Base-by-base conservation (phyloP, 2,797 vertebrate species). In the Poecilia velifera region DNA sequence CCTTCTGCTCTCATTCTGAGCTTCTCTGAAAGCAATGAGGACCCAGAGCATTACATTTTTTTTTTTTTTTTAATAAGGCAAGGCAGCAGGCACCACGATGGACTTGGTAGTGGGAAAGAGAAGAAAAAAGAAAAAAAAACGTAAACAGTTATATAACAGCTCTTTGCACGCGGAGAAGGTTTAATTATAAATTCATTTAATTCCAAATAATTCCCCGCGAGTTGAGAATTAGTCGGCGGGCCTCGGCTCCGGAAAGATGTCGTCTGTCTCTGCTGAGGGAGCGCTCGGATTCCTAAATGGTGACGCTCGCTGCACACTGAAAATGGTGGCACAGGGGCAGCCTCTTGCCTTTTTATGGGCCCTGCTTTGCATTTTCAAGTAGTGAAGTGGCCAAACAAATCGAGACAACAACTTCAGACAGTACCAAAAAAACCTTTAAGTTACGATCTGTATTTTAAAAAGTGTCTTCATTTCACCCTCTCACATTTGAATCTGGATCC, bases 1-100 rank as follows among this genome's bases (percentile, higher is more conserved):
- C 92, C 94, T 93, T 93, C 94, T 94, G 94, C 87, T 94, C 90
- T 83, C 87, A 81, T 89, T 89, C 90, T 81, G 84, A 62, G 79
- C 85, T 66, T 85, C 83, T 81, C 74, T 89, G 88, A 91, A 91
- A 91, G 88, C 82, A 77, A 76, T 55, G 72, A 55, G 64, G 66
- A 84, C 84, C 84, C 70, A 39, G 72, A 87, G 68, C 45, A 18
- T 84, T 82, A 72, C 36, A 79, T 77, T 88, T 28, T 28, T 10
- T 57, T n/a, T 55, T 62, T 62, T 55, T 62, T 62, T 66, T 39
- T 39, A 66, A 55, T 74, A 55, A 77, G 76, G 73, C 77, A 84
- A 76, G 74, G 74, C 59, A 85, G 80, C 81, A 81, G 81, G 62
- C 78, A 79, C 57, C 73, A n/a, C 22, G 0, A 16, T 47, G 71